Base-by-base conservation (phyloP, 2,888 invertebrate species). In the Ormia ochracea region DNA sequence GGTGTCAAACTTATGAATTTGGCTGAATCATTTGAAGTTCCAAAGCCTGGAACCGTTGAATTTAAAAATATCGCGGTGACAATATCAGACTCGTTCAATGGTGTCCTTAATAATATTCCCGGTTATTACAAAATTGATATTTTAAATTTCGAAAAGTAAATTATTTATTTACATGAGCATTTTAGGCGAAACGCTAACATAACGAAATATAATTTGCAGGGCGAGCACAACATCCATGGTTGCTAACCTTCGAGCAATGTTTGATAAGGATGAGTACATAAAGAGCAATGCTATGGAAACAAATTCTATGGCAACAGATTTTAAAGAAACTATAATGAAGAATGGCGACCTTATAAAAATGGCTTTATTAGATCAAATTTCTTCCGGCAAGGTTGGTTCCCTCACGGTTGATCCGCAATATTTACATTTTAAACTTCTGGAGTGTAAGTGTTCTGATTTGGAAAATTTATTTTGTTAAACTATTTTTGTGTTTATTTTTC, bases 381-480 rank as follows among this genome's bases (percentile, higher is more conserved):
- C 92, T 2, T 91, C 91, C 0, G 96, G 96, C 4, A 92, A 91
- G 84, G 93, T 96, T 6, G 97, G 96, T 1, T 93, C 94, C 31
- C 89, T 97, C 1, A 93, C 93, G 23, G 93, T 97, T 0, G 96
- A 97, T 88, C 96, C 96, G 0, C 93, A 93, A 77, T 96, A 94
- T 87, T 90, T 96, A 76, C 92, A 94, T 65, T 93, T 96, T 84
- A 92, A 93, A 85, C 92, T 95, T 1, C 91, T 92, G 80, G 92
- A 93, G 86, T 91, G 96, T 96, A 89, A 92, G 69, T 56, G 58
- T 21, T 50, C 9, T 0, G 12, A 9, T 0, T 12, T n/a, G 14
- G 4, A 5, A 26, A 10, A 3, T 21, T 31, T 21, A 2, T 26
- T 19, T 17, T 31, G 12, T 4, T 38, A 33, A 21, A n/a, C 33